Evolutionary conservation across 2,113 vertebrate genomes (phyloP).

Genomic region (Limanda limanda): DNA sequence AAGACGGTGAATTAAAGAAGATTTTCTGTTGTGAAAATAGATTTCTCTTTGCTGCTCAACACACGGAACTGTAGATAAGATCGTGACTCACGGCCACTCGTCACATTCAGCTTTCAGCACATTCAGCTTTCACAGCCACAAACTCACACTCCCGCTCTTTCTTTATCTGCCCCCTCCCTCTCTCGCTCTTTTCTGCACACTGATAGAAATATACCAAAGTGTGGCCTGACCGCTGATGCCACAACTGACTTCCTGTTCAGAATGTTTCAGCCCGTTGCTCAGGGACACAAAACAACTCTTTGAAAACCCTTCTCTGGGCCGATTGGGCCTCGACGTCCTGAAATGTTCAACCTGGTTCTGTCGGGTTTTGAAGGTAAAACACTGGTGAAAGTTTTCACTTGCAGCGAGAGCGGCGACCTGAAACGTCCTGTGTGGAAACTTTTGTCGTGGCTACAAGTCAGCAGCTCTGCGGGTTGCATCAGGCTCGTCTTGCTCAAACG

Average conservation of each 20-base stretch:
- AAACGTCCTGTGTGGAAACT: conserved; percentile 38
- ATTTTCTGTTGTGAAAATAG: background rate
- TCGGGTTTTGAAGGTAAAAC: background rate
- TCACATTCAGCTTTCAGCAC: background rate
- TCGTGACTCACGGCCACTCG: conserved; percentile 3
- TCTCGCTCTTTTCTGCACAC: conserved; percentile 49
- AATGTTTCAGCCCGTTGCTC: conserved; percentile 75
- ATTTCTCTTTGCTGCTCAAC: background rate
- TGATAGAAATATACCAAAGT: conserved; percentile 80
- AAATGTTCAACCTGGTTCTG: background rate
- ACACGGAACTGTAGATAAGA: conserved; percentile 18
- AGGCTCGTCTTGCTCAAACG: conserved; percentile 44
- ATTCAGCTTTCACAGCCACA: conserved; percentile 34
- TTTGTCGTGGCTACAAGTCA: conserved; percentile 1
- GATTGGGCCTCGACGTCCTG: too few species aligned
- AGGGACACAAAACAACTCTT: conserved; percentile 67
- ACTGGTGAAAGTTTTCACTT: background rate
- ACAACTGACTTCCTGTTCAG: conserved; percentile 85
- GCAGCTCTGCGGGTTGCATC: conserved; percentile 62
- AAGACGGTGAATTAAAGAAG: background rate
- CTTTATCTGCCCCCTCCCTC: conserved; percentile 42
- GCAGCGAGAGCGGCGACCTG: background rate
- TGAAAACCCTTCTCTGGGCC: background rate
- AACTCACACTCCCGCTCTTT: conserved; percentile 47
- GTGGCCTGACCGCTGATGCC: conserved; percentile 78